Percentiles rank a stretch among this genome's conserved stretches.
Conservation (phyloP, 2,797 vertebrate species). For the Capromys pilorides region DNA sequence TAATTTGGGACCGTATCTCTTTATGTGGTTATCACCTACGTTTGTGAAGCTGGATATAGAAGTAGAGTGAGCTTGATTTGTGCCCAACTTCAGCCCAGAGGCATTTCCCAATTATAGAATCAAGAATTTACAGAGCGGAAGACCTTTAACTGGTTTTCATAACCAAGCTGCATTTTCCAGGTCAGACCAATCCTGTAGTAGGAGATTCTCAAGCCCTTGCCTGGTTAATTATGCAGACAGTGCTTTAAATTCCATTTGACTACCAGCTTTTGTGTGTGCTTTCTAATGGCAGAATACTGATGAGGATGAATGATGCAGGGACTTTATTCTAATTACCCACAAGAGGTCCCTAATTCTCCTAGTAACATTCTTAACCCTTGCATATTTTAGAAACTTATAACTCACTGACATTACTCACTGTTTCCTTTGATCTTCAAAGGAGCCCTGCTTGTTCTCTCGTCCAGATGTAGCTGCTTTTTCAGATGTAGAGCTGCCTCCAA, state of each 20-base stretch:
- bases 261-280: not conserved
- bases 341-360: not conserved
- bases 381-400: conserved; percentile 24
- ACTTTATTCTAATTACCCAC: conserved; percentile 14
- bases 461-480: not conserved
- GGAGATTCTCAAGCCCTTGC: not conserved
- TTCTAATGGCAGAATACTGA: not conserved
- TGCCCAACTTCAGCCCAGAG: not conserved
- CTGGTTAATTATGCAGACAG: not conserved
- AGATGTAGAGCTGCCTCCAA: not conserved
- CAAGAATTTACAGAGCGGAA: not conserved
- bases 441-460: not conserved
- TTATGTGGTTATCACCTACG: not conserved
- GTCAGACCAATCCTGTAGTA: not conserved
- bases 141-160: not conserved
- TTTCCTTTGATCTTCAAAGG: conserved; percentile 8
- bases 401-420: not conserved
- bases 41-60: not conserved
- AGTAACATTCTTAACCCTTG: not conserved
- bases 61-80: not conserved
- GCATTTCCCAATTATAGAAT: not conserved
- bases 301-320: not conserved
- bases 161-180: not conserved
- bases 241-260: not conserved
- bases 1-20: not conserved